Evolutionary conservation across 2,797 vertebrate genomes (phyloP).

Genomic region (Tenualosa thibaudeaui): DNA sequence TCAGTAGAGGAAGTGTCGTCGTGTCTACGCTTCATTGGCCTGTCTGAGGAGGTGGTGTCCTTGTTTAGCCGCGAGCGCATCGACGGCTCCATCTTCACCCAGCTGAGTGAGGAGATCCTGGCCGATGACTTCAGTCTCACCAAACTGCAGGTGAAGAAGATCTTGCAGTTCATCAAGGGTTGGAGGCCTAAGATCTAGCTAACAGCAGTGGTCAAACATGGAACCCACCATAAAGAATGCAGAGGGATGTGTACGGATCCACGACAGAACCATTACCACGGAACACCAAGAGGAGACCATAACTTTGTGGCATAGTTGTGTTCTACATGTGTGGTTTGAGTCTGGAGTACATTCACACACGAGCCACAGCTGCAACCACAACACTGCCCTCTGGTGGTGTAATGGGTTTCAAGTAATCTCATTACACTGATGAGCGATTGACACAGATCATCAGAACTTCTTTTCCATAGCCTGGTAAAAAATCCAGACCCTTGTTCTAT

Average conservation of each 20-base stretch:
- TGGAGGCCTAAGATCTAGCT: slow-evolving; percentile 91
- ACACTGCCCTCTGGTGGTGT: background rate
- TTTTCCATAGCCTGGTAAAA: too few relatives aligned
- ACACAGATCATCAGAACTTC: background rate
- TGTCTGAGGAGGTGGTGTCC: slow-evolving; percentile 90
- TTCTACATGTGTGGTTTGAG: background rate
- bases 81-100: slow-evolving; percentile 94
- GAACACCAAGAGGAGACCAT: background rate
- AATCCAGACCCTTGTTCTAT: too few relatives aligned
- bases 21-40: slow-evolving; percentile 93
- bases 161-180: slow-evolving; percentile 98
- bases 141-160: slow-evolving; percentile 97
- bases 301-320: background rate
- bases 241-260: background rate
- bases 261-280: background rate
- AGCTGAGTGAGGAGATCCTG: slow-evolving; percentile 95
- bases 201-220: background rate
- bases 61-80: slow-evolving; percentile 93
- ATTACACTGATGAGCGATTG: background rate
- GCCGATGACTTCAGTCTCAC: slow-evolving; percentile 95
- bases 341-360: background rate
- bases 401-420: background rate
- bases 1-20: slow-evolving; percentile 94
- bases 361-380: background rate
- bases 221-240: background rate